These are phyloP conservation scores for Kryptopterus vitreolus DNA, from an alignment of 2,797 vertebrate genomes.

Conservation along the genomic window DNA sequence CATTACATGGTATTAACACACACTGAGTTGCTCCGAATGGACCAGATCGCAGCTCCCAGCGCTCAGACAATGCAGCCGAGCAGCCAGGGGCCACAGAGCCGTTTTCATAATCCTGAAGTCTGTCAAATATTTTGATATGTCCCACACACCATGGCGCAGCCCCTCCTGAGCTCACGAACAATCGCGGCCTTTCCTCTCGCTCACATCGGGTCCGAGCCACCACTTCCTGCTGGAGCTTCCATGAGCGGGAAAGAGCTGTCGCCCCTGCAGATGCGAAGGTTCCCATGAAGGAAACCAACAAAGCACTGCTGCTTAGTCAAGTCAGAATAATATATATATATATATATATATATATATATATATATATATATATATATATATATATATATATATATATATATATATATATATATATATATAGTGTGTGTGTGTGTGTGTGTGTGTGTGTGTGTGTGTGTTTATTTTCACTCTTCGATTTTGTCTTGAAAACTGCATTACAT, in stretches of 20 bases:
- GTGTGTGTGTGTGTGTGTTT: too few species aligned
- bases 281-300: conserved; percentile 84
- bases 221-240: conserved; percentile 89
- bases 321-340: not conserved
- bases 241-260: conserved; percentile 83
- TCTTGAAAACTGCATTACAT: too few species aligned
- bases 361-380: too few species aligned
- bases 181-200: conserved; percentile 73
- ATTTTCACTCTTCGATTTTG: too few species aligned
- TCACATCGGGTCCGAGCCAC: conserved; percentile 86
- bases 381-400: too few species aligned
- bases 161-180: conserved; percentile 78
- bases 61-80: conserved; percentile 88
- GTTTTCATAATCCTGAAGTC: conserved; percentile 97
- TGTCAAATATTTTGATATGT: conserved; percentile 99
- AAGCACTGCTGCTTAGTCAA: conserved; percentile 46
- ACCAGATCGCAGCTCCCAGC: conserved; percentile 88
- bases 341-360: too few species aligned
- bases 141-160: conserved; percentile 93
- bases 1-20: conserved; percentile 90
- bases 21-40: conserved; percentile 88
- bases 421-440: too few species aligned
- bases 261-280: conserved; percentile 89
- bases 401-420: too few species aligned
- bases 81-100: conserved; percentile 79